A percentile compares a stretch with the other conserved stretches of the same genome.
These are phyloP conservation scores for Ophion slaviceki DNA, from an alignment of 2,888 invertebrate species.

Conservation along the genomic window DNA sequence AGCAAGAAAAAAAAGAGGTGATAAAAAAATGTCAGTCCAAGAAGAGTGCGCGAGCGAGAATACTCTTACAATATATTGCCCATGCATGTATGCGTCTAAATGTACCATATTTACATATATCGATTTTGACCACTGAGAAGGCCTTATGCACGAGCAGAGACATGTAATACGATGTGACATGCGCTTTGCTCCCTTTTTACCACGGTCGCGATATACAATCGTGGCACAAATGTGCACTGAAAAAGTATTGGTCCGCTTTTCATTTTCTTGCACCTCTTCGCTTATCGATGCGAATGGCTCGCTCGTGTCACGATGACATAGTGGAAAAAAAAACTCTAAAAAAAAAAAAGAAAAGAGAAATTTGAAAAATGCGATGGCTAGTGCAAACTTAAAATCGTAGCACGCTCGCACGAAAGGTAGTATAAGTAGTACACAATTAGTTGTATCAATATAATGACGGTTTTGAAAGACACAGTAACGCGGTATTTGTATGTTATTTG, in stretches of 20 bases:
- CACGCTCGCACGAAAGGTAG: slow-evolving; percentile 65
- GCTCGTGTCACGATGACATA: slow-evolving; percentile 49
- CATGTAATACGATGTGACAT: not conserved
- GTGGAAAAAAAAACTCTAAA: slow-evolving; percentile 11
- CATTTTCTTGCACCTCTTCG: slow-evolving; percentile 17
- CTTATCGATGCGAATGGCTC: slow-evolving; percentile 25
- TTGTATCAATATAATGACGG: slow-evolving; percentile 33
- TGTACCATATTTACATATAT: not conserved
- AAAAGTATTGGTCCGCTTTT: not conserved
- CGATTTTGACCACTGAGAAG: not conserved
- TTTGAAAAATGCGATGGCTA: slow-evolving; percentile 24
- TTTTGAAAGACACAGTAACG: slow-evolving; percentile 56
- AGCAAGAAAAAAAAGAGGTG: slow-evolving; percentile 10
- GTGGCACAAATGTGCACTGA: not conserved
- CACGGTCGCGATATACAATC: no score
- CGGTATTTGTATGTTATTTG: slow-evolving; percentile 57
- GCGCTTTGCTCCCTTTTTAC: not conserved
- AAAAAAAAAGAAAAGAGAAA: not conserved
- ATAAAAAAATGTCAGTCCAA: slow-evolving; percentile 13
- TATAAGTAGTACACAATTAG: slow-evolving; percentile 24
- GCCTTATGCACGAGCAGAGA: not conserved
- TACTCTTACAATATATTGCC: no score
- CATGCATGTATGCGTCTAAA: no score
- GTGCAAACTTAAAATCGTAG: slow-evolving; percentile 54
- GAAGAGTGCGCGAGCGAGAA: slow-evolving; percentile 48